Evolutionary conservation across 2,113 vertebrate genomes (phyloP).

Genomic region (Smithornis capensis): DNA sequence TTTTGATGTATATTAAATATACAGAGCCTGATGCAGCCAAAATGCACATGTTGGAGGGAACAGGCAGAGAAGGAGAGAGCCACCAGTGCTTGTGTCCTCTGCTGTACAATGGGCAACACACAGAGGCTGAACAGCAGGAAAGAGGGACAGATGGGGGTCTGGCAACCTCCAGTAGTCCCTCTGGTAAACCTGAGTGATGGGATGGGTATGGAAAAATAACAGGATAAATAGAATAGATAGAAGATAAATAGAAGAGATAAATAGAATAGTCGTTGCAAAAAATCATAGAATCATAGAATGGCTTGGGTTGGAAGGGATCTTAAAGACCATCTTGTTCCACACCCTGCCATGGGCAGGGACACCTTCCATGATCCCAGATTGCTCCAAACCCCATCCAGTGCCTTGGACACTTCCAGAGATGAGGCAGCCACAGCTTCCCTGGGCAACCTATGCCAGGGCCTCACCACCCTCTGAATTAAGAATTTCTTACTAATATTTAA

Average conservation of each 20-base stretch:
- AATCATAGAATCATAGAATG: background rate
- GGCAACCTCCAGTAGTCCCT: background rate
- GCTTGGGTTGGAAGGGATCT: background rate
- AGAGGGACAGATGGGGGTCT: background rate
- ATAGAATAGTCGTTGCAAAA: background rate
- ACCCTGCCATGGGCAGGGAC: background rate
- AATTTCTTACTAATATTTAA: background rate
- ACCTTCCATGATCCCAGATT: rapidly evolving
- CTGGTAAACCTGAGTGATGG: background rate
- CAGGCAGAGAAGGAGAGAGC: background rate
- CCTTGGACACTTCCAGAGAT: background rate
- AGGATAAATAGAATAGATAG: too few relatives aligned
- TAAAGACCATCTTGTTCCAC: rapidly evolving
- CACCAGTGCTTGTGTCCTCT: rapidly evolving
- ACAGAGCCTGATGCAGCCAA: background rate
- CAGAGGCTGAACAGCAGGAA: background rate
- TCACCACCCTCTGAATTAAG: rapidly evolving
- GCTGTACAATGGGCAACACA: background rate
- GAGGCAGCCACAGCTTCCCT: background rate
- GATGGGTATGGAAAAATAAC: background rate
- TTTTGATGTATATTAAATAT: background rate
- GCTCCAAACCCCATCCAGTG: rapidly evolving
- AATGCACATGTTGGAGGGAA: background rate
- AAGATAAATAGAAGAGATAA: too few relatives aligned
- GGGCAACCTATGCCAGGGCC: rapidly evolving